These are phyloP conservation scores for Gallinago stenura DNA, from an alignment of 2,797 vertebrate genomes.

Conservation along the genomic window DNA sequence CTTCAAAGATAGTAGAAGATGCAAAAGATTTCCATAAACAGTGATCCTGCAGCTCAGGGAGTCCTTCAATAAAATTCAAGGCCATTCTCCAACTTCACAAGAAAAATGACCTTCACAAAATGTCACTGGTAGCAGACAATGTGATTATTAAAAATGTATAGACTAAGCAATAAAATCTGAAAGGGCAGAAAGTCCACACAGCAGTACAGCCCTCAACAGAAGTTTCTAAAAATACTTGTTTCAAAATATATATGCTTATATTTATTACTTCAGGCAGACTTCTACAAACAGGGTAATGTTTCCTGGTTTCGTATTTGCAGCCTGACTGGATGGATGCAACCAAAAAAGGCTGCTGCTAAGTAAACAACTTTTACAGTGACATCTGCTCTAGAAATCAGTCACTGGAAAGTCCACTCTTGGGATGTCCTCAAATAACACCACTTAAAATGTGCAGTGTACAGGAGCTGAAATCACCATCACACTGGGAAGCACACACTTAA, in stretches of 20 bases:
- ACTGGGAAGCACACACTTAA: neutral
- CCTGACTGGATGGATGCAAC: neutral
- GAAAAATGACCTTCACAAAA: conserved; percentile 72
- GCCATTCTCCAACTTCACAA: conserved; percentile 66
- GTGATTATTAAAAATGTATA: conserved; percentile 66
- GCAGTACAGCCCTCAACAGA: neutral
- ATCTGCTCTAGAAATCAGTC: conserved; percentile 43
- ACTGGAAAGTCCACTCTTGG: conserved; percentile 4
- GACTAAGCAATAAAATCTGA: conserved; percentile 59
- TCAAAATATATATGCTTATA: neutral
- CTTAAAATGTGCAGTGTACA: neutral
- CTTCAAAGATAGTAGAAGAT: conserved; percentile 70
- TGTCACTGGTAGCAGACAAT: conserved; percentile 59
- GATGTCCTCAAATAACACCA: neutral
- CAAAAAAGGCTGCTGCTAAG: conserved; percentile 10
- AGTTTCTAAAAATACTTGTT: conserved; percentile 48
- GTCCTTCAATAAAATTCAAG: conserved; percentile 61
- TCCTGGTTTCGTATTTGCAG: neutral
- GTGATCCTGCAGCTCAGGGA: conserved; percentile 30
- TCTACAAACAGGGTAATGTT: neutral
- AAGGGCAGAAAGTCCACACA: conserved; percentile 31
- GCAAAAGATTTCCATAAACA: conserved; percentile 60
- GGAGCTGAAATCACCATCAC: neutral
- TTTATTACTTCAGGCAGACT: conserved; percentile 39
- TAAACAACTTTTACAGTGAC: conserved; percentile 20